These are phyloP conservation scores for Hydrocynus forskahlii DNA, from an alignment of 2,797 vertebrate genomes.

Conservation along the genomic window DNA sequence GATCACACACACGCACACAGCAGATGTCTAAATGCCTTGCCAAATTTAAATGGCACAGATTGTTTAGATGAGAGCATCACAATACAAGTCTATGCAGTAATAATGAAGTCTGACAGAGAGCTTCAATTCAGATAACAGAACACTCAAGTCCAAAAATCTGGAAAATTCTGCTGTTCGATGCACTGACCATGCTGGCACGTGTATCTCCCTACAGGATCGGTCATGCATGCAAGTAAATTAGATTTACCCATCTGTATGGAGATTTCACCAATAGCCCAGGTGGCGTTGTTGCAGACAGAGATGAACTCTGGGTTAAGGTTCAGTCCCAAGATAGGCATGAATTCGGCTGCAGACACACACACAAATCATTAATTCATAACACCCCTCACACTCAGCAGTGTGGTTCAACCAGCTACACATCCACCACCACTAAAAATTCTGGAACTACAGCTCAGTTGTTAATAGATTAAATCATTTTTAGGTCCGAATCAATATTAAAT, in stretches of 20 bases:
- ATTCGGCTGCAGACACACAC: constrained; percentile 81
- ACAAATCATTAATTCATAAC: constrained; percentile 1
- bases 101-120: not conserved
- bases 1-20: not conserved
- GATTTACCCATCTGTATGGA: constrained; percentile 96
- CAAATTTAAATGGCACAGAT: constrained; percentile 6
- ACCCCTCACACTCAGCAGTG: not conserved
- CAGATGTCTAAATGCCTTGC: constrained; percentile 1
- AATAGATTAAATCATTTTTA: too few species aligned
- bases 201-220: not conserved
- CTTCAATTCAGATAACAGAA: not conserved
- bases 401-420: too few species aligned
- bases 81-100: not conserved
- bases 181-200: not conserved
- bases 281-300: constrained; percentile 95
- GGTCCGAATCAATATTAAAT: too few species aligned
- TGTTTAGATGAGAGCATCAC: not conserved
- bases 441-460: too few species aligned
- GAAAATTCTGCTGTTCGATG: not conserved
- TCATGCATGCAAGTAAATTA: not conserved
- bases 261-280: constrained; percentile 97
- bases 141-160: not conserved
- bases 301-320: constrained; percentile 97
- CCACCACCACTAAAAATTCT: too few species aligned
- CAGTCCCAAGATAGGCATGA: constrained; percentile 95